Evolutionary conservation across 2,797 vertebrate genomes (phyloP).

Genomic region (Ambastaia sidthimunki): DNA sequence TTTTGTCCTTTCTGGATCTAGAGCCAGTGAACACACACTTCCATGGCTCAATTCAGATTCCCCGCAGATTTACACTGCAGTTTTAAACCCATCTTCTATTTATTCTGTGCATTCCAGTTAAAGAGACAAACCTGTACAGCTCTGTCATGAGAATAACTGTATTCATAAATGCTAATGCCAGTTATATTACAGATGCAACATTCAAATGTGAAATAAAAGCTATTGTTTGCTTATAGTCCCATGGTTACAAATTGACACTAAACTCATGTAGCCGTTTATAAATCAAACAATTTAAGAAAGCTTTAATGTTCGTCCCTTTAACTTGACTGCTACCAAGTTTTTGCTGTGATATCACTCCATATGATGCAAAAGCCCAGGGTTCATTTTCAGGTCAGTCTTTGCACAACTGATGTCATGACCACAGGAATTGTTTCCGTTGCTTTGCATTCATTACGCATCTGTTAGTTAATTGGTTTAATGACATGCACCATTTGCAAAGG

Average conservation of each 20-base stretch:
- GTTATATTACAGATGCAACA: not conserved
- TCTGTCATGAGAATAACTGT: too few relatives aligned
- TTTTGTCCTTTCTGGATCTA: not conserved
- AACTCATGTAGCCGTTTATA: not conserved
- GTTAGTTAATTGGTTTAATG: slow-evolving; percentile 36
- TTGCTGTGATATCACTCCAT: slow-evolving; percentile 4
- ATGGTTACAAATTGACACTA: not conserved
- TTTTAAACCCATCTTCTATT: not conserved
- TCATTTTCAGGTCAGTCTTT: slow-evolving; percentile 38
- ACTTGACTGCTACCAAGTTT: not conserved
- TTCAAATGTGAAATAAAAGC: not conserved
- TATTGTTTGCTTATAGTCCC: not conserved
- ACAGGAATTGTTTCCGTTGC: slow-evolving; percentile 38
- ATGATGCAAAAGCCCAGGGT: slow-evolving; percentile 8
- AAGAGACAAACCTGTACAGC: not conserved
- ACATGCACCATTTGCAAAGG: slow-evolving; percentile 46
- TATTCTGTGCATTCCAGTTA: not conserved
- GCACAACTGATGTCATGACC: slow-evolving; percentile 43
- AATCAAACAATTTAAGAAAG: not conserved
- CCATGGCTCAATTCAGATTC: not conserved
- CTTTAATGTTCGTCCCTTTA: slow-evolving; percentile 43
- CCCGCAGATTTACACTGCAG: too few relatives aligned
- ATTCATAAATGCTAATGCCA: not conserved
- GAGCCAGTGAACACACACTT: not conserved
- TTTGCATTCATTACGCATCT: slow-evolving; percentile 47